Base-by-base conservation (phyloP, 2,888 invertebrate species). In the Frankliniella intonsa region DNA sequence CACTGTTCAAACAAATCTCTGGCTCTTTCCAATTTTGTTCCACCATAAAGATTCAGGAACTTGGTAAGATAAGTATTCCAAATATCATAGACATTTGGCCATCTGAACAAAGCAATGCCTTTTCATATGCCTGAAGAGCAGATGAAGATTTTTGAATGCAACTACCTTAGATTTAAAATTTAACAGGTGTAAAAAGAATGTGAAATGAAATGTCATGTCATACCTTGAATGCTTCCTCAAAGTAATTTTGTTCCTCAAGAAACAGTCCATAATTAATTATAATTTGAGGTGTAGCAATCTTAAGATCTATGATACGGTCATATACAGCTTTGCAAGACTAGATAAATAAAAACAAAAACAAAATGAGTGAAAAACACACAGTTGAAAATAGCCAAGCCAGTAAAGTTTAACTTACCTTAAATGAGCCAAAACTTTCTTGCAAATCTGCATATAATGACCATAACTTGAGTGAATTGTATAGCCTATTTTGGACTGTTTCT, bases 381-480 rank as follows among this genome's bases (percentile, higher is more conserved):
- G 80, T 25, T 22, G 55, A 81, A 69, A 55, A 55, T 27, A 38
- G 81, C 65, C n/a, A n/a, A n/a, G n/a, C n/a, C 80, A 19, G 38
- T 38, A 55, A 76, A 81, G 62, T 69, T 17, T 38, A 22, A 82
- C 65, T 80, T 84, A 89, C 88, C 88, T 96, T 96, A 86, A 98
- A 98, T 14, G 98, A 97, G 25, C 99, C 99, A 90, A 98, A 97
- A 87, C 97, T 97, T 89, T 99, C 99, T 89, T 99, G 99, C 84
- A 99, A 90, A 89, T 99, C 99, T 14, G 99, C 99, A 90, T 98
- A 99, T 93, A 99, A 94, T 0, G 98, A 97, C 99, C 99, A 99
- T 1, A 99, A 92, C 90, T 98, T 98, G 22, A 99, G 90, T 0
- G 97, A 98, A 87, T 98, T 98, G 87, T 98, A 97, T 0, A 99